Evolutionary conservation across 2,888 invertebrate genomes (phyloP), one percentile per base, ranked within the genome.

Genomic region (Pammene fasciana): DNA sequence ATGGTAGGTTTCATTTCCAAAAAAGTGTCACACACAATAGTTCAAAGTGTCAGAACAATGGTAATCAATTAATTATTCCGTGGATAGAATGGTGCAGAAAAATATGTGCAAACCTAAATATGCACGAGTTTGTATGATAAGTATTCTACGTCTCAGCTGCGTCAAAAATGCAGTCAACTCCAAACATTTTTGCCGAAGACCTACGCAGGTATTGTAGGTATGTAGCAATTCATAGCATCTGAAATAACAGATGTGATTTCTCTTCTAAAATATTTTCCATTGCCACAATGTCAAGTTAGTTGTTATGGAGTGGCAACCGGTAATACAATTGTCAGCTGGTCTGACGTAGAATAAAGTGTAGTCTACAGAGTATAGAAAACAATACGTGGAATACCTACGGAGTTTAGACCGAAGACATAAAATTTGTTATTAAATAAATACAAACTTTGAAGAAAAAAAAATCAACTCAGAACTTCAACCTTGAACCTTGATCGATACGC

Each of bases 281-380:
- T 38, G 14, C 60, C 67, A 61, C 67, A 48, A 18, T 67, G 60
- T 67, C 67, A 54, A 55, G 54, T 54, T 65, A 56, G 56, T n/a
- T 13, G 41, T 41, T 41, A 41, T 67, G 41, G 60, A 66, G 66
- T 66, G 66, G 59, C 66, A 67, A 59, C 41, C 66, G 66, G 55
- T 61, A 55, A 67, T 61, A 48, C 61, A 61, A 41, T 55, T 61
- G 55, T 67, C 55, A 54, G 55, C 55, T 61, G 61, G 14, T 46
- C n/a, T 55, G 45, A 61, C 26, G 55, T 55, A 65, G n/a, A 50
- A 41, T 57, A 57, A 66, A 50, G 50, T 57, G 26, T 38, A 26
- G 26, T 65, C 8, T 65, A 46, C 61, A 11, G 43, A 9, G 48
- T n/a, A 65, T 54, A 67, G 36, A 43, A 64, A 64, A 46, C n/a